Evolutionary conservation across 2,797 vertebrate species (phyloP), one percentile per base, ranked within the genome.

Genomic region (Parambassis ranga): DNA sequence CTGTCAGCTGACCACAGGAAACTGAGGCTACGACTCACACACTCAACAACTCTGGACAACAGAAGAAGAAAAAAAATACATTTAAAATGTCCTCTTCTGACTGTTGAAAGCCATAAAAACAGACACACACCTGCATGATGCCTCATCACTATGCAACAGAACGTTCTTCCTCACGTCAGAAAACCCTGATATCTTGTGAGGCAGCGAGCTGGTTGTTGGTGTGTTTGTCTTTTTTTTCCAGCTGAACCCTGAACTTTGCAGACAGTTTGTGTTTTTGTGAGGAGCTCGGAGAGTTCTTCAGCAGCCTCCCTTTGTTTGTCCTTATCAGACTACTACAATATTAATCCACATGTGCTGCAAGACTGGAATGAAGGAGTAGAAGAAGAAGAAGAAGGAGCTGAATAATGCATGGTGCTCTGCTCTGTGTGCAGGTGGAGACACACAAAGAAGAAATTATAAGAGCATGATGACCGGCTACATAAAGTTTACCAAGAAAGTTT

Each of bases 391-490:
- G 30, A 36, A 35, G 20, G 28, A 56, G n/a, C 61, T 86, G 46
- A 87, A 85, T 86, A 82, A 85, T 85, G 78, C 81, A 84, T 71
- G 10, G 30, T 49, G 35, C 32, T 47, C 41, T 59, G 38, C 39
- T 63, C 57, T 71, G 46, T 53, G 32, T 53, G 13, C 53, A 75
- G 60, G 67, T 75, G 51, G 59, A 24, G 31, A 56, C 46, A 24
- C 43, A 62, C 67, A 81, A 74, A 56, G 46, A 73, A 63, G 65
- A 48, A 46, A 22, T 3, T 56, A 46, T 43, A 68, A 42, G n/a
- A 39, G 39, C 30, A 42, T 59, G 19, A 18, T 49, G 58, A 53
- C 46, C 50, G 41, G 37, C 28, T 69, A 28, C 74, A 72, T 7
- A 2, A 60, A 55, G 39, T 27, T 30, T 22, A 14, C 22, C 38